Conservation (phyloP, 2,888 invertebrate genomes). For the Therioaphis trifolii region DNA sequence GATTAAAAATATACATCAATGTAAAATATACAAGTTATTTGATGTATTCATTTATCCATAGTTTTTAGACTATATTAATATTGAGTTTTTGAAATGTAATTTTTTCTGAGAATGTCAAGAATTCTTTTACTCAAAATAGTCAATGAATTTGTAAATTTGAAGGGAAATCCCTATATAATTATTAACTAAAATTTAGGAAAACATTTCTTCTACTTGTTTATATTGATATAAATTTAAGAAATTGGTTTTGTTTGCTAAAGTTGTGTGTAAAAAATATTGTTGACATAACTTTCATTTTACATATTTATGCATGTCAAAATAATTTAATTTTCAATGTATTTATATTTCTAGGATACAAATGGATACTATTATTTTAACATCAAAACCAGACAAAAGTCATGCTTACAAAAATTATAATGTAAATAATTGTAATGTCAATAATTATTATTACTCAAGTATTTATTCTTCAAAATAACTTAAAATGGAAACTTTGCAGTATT, state of each 20-base stretch:
- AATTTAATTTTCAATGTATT: neutral
- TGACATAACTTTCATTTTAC: neutral
- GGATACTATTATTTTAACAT: slow-evolving; percentile 9
- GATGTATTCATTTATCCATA: too few species aligned
- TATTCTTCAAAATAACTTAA: slow-evolving; percentile 7
- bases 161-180: too few species aligned
- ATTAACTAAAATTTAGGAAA: neutral
- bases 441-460: neutral
- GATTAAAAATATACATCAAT: too few species aligned
- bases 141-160: neutral
- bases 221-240: neutral
- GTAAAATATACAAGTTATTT: too few species aligned
- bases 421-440: neutral
- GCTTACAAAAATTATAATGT: neutral
- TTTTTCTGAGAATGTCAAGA: too few species aligned
- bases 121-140: neutral
- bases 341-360: slow-evolving; percentile 31
- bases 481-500: slow-evolving; percentile 49
- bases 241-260: neutral
- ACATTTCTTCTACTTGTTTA: neutral
- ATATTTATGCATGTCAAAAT: neutral
- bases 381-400: slow-evolving; percentile 8
- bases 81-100: too few species aligned
- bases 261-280: neutral
- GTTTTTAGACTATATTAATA: too few species aligned